Evolutionary conservation across 2,113 vertebrate genomes (phyloP), one percentile per base, ranked within the genome.

Genomic region (Globicephala melas): DNA sequence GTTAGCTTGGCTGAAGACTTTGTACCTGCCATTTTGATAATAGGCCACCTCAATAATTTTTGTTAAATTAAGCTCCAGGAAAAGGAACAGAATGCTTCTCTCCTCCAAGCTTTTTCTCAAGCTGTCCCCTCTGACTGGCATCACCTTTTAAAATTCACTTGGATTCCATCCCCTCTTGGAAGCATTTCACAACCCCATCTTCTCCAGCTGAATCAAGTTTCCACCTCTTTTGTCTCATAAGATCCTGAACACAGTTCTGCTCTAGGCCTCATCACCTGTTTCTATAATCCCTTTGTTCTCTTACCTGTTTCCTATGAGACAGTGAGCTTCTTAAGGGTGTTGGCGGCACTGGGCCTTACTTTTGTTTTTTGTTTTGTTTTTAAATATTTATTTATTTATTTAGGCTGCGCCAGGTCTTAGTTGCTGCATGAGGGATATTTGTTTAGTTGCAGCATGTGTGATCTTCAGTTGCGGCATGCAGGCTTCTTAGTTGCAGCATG

Each of bases 1-100:
- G 95, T 92, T 96, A 84, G 33, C 76, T 96, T 85, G 90, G 53
- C 92, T 91, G 96, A 91, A 62, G 97, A 47, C 36, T 50, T 94
- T 71, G 6, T 50, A 38, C n/a, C 76, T 94, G 50, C 26, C 23
- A 3, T 91, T 88, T 82, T 31, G 67, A 31, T 77, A 88, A 80
- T 1, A 77, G 80, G 11, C 25, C 71, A 63, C 20, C 36, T 82
- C 14, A 36, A 44, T 77, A 14, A 63, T 62, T 74, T 93, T 77
- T 47, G 20, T 47, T 58, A 36, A 79, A 41, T 31, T 47, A 28
- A 62, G 6, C 28, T 88, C 38, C 58, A 88, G 62, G 41, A 81
- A 83, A 26, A 89, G 41, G 47, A 77, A 79, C 33, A 62, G 47
- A 65, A 67, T 65, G 3, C 70, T 33, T 94, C 44, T 81, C 14